Evolutionary conservation across 2,888 invertebrate genomes (phyloP), one percentile per base, ranked within the genome.

Genomic region (Pseudeuparius sepicola): DNA sequence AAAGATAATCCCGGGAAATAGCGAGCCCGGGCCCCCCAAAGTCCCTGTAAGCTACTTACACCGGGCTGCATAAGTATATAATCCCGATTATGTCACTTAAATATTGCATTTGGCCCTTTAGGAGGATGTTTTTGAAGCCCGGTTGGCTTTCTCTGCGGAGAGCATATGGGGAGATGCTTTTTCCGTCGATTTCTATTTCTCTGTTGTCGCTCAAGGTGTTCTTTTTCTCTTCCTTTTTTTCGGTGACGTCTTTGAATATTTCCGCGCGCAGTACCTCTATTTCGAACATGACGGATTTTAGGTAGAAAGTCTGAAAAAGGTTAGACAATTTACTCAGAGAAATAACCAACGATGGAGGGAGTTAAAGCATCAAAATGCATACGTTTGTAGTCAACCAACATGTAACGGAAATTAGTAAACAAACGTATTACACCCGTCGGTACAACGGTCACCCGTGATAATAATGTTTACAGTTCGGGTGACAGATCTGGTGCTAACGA

Each of bases 61-160:
- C 67, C 1, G 92, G 90, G 51, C 86, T 85, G 55, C 90, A 90
- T 2, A 92, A 68, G 54, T 86, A 92, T 36, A 88, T 79, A 20
- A 90, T 73, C 0, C 78, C 75, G 41, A 84, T 78, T 37, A 87
- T 77, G 47, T 89, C 86, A 20, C 78, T 73, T 7, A 92, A 68
- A 51, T 78, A 76, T 48, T 81, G 74, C 73, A 92, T 87, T 50
- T 90, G 88, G 3, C 92, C 92, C 50, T 86, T 81, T 5, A 92
- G 67, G 12, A 88, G 63, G 24, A 88, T 76, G 31, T 83, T 81
- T 13, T 73, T 66, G 1, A 75, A 63, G 2, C 78, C 79, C 4
- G 56, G 54, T 49, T 78, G 77, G 35, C 62, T 62, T 30, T 61
- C 61, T 28, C 60, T 41, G 24, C 62, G 46, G 14, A 56, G 32